Evolutionary conservation across 2,888 invertebrate species (phyloP).

Genomic region (Lepidocyrtinus sp.): DNA sequence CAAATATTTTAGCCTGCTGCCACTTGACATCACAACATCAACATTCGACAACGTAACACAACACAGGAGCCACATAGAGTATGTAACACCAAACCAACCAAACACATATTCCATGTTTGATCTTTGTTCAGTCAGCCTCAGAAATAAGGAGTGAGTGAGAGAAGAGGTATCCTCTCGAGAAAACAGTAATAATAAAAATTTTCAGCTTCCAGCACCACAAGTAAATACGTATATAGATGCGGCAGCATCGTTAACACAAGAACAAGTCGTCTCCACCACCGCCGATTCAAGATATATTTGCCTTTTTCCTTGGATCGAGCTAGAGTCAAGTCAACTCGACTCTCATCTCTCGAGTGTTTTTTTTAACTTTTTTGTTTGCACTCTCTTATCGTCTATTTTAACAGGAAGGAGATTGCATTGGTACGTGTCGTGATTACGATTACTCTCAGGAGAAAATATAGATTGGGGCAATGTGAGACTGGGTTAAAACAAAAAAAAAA

Average conservation of each 20-base stretch:
- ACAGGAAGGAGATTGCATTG: conserved; percentile 40
- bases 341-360: neutral
- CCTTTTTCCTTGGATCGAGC: too few relatives aligned
- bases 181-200: neutral
- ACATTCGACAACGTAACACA: conserved; percentile 13
- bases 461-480: conserved; percentile 31
- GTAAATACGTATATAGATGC: too few relatives aligned
- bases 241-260: neutral
- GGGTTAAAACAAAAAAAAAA: too few relatives aligned
- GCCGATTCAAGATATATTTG: neutral
- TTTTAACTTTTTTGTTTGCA: conserved; percentile 43
- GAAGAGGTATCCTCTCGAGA: neutral
- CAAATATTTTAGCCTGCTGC: conserved; percentile 51
- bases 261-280: neutral
- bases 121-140: too few relatives aligned
- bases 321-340: neutral
- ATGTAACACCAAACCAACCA: too few relatives aligned
- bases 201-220: conserved; percentile 13
- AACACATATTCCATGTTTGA: too few relatives aligned
- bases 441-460: conserved; percentile 1
- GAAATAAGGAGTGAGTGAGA: too few relatives aligned
- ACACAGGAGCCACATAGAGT: conserved; percentile 2
- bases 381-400: conserved; percentile 34
- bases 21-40: conserved; percentile 33
- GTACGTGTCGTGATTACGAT: too few relatives aligned